Evolutionary conservation across 2,113 vertebrate genomes (phyloP), one percentile per base, ranked within the genome.

Genomic region (Parus major): DNA sequence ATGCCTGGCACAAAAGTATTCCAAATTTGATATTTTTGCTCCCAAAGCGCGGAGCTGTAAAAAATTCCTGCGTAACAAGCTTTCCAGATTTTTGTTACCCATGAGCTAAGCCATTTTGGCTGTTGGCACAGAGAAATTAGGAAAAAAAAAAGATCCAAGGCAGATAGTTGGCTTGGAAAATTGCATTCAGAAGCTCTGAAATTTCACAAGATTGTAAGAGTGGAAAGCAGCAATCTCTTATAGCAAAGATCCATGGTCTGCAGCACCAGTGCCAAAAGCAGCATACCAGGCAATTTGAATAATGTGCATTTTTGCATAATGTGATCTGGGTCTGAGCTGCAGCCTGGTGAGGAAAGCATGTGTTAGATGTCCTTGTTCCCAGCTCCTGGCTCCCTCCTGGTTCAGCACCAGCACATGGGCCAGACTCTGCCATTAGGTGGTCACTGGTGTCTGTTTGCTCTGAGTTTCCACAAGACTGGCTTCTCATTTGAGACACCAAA

Each of bases 141-240:
- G 63, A 8, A 41, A 41, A 39, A 2, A 68, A 65, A 76, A 60
- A 64, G 12, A 82, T 91, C 35, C 5, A 23, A 92, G 80, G 82
- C 94, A 92, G 82, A 86, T 82, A 92, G 53, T 46, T 94, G 88
- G 85, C 90, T 86, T 90, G 76, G 47, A 66, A 83, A 88, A n/a
- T 42, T 63, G 35, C 29, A 20, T 84, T 88, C 3, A 3, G 75
- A 64, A 88, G 52, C 76, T 66, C 56, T 88, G 89, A 91, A 86
- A 57, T 92, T 86, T 83, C 25, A 9, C 86, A 86, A 46, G 90
- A 49, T 42, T 73, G 18, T 35, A 77, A 55, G 63, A 92, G 61
- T 50, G 70, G 88, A 66, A 78, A 94, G 88, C 63, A 70, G 68
- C 71, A 35, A 27, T 60, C 39, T 94, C 55, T 53, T 65, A 57